These are phyloP conservation scores for Mesorhabditis belari DNA, from an alignment of 2,888 invertebrate genomes.

Conservation along the genomic window DNA sequence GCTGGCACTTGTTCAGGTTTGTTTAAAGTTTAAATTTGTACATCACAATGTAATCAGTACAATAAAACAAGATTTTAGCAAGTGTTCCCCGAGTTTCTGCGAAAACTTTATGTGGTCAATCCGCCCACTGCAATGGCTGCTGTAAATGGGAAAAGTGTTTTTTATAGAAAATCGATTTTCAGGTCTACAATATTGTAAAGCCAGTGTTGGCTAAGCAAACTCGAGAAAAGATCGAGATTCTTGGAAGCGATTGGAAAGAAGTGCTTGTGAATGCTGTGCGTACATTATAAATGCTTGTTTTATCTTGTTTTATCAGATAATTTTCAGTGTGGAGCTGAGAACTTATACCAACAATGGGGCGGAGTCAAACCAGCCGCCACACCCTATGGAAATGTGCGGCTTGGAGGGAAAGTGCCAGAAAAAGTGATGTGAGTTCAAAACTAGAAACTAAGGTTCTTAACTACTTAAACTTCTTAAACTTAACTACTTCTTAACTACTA, in stretches of 20 bases:
- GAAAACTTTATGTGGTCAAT: conserved; percentile 28
- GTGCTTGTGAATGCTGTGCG: conserved; percentile 16
- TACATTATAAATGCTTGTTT: too few species aligned
- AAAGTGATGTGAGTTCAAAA: conserved; percentile 7
- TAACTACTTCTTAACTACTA: too few species aligned
- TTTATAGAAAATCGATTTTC: background rate
- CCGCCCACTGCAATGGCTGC: conserved; percentile 27
- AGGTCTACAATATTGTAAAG: conserved; percentile 27
- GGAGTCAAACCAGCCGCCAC: conserved; percentile 16
- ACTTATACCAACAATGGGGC: conserved; percentile 36
- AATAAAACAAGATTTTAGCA: too few species aligned
- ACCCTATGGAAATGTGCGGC: conserved; percentile 31
- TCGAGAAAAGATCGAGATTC: conserved; percentile 24
- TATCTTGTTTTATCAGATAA: background rate
- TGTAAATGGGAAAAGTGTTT: background rate
- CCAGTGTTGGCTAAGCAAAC: conserved; percentile 32
- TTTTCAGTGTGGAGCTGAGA: conserved; percentile 21
- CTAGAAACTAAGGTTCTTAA: too few species aligned
- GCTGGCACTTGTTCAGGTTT: conserved; percentile 36
- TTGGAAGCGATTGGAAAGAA: conserved; percentile 29
- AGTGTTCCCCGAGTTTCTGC: conserved; percentile 31
- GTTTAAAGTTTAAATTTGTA: too few species aligned
- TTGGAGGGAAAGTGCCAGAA: conserved; percentile 39
- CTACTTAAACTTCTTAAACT: too few species aligned
- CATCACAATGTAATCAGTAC: too few species aligned